Conservation (phyloP, 2,888 invertebrate genomes). For the Diplolepis rosae region DNA sequence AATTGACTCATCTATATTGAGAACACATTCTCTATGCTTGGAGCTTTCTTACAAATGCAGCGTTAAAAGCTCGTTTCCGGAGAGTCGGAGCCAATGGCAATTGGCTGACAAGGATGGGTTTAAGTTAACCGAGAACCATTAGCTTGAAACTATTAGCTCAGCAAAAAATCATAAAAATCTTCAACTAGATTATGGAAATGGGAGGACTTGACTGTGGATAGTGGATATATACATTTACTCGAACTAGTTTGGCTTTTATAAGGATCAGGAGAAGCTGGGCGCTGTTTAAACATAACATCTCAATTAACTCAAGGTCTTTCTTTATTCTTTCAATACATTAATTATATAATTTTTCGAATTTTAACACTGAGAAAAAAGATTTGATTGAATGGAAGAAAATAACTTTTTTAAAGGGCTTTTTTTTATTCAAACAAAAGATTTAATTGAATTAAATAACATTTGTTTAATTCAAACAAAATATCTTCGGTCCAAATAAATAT, state of each 20-base stretch:
- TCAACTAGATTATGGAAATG: constrained; percentile 44
- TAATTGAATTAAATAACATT: no score
- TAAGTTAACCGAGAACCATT: constrained; percentile 58
- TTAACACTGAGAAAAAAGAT: no score
- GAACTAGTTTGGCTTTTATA: not conserved
- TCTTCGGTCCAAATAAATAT: no score
- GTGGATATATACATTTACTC: constrained; percentile 19
- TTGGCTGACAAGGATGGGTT: constrained; percentile 43
- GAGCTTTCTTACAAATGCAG: constrained; percentile 40
- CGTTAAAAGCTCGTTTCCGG: constrained; percentile 61
- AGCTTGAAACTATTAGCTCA: constrained; percentile 59
- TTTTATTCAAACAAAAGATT: no score
- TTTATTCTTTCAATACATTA: not conserved
- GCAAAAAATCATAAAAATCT: constrained; percentile 45
- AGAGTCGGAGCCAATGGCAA: constrained; percentile 44
- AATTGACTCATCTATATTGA: not conserved
- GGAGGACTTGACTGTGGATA: constrained; percentile 20
- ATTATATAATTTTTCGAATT: constrained; percentile 27
- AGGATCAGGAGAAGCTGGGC: not conserved
- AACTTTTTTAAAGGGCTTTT: no score
- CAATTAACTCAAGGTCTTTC: constrained; percentile 2
- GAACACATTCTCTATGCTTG: constrained; percentile 32
- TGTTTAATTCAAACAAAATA: no score
- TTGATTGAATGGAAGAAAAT: no score
- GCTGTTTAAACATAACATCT: constrained; percentile 24